A percentile compares a stretch with the other conserved stretches of the same genome.
These are phyloP conservation scores for Sebastes dallii DNA, from an alignment of 2,797 vertebrate species.

Conservation along the genomic window DNA sequence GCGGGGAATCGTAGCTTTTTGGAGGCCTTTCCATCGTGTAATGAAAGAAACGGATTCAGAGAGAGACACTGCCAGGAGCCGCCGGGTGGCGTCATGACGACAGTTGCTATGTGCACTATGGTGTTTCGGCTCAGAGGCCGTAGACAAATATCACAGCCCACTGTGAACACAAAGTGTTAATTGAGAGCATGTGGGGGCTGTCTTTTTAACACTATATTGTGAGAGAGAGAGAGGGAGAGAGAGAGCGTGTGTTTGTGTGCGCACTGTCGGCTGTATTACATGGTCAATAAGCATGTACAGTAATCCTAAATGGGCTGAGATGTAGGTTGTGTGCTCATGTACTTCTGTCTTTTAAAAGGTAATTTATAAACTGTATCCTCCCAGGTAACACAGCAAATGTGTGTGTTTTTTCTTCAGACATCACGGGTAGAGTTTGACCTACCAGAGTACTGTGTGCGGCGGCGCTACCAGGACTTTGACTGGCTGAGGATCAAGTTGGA, in stretches of 20 bases:
- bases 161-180: conserved; percentile 51
- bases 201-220: conserved; percentile 13
- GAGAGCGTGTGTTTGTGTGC: neutral
- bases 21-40: neutral
- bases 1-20: neutral
- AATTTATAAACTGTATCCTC: neutral
- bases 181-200: conserved; percentile 8
- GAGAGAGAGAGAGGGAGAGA: neutral
- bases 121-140: conserved; percentile 10
- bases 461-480: conserved; percentile 98
- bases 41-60: conserved; percentile 10
- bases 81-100: conserved; percentile 21
- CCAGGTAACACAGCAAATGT: neutral
- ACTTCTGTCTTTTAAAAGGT: neutral
- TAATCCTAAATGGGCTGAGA: no score
- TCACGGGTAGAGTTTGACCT: conserved; percentile 94
- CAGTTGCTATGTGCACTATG: conserved; percentile 27
- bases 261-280: no score
- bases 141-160: conserved; percentile 50
- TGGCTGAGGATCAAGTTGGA: conserved; percentile 96
- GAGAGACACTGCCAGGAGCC: neutral
- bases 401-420: conserved; percentile 80
- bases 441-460: conserved; percentile 92
- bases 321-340: neutral
- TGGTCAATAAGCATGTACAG: no score